Evolutionary conservation across 2,797 vertebrate genomes (phyloP), one percentile per base, ranked within the genome.

Genomic region (Falco rusticolus): DNA sequence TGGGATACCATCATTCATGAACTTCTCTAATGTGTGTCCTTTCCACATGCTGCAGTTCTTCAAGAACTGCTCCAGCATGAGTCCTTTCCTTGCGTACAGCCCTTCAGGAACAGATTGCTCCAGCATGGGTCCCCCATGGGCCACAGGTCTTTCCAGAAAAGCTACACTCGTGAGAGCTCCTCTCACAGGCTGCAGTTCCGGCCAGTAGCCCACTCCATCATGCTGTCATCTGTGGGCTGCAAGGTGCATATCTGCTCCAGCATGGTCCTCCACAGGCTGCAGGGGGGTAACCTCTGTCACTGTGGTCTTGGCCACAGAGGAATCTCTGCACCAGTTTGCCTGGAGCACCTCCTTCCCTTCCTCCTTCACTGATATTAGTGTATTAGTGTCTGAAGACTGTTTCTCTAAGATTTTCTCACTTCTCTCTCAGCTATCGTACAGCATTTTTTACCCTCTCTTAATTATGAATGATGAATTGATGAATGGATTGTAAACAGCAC

Each of bases 121-220:
- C 47, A 48, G 19, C 9, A 8, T 5, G 11, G 13, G 7, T 65
- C 15, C 26, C 20, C 8, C 15, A 41, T 20, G 11, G 34, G 56
- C 48, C 47, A n/a, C 39, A 61, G 18, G 7, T 45, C 61, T 79
- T 89, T 63, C 37, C 24, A 57, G 75, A 79, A 68, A 41, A 26
- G 5, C 8, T 53, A 2, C 3, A 47, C 10, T 29, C 56, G 9
- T 0, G 10, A 41, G 20, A 14, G 4, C 3, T 76, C 14, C 20
- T 48, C 17, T 70, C 28, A 33, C 4, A 12, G 28, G 13, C 22
- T 66, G 39, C 3, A 1, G n/a, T 12, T 68, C 16, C 24, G 50
- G 31, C 9, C 37, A 66, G 41, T 12, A 92, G 25, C 24, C 29
- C 6, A 3, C 22, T 74, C 39, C 37, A 75, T 33, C 7, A 2